Evolutionary conservation across 2,113 vertebrate genomes (phyloP).

Genomic region (Mixornis gularis): DNA sequence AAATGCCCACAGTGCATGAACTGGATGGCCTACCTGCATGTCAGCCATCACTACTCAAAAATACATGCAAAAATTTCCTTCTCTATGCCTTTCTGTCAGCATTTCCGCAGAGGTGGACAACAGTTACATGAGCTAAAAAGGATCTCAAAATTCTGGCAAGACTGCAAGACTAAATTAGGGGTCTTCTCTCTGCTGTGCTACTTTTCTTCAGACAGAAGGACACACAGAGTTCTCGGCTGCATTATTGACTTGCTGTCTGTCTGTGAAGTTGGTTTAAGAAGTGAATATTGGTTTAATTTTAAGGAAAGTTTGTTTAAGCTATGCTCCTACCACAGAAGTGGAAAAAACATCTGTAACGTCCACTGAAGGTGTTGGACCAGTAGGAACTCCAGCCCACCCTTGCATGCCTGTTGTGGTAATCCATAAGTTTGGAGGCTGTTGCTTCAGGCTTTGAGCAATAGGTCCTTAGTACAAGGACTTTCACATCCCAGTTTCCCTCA

Average conservation of each 20-base stretch:
- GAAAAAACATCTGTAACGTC: background rate
- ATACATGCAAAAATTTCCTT: background rate
- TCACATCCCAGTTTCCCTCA: background rate
- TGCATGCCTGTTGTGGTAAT: background rate
- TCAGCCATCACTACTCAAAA: background rate
- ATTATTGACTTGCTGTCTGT: background rate
- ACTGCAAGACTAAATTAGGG: accelerated
- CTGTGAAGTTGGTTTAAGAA: background rate
- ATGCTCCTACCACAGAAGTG: background rate
- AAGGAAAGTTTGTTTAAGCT: background rate
- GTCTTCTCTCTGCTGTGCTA: background rate
- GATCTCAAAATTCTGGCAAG: background rate
- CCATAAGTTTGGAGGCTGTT: background rate
- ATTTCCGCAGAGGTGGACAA: background rate
- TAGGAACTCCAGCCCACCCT: background rate
- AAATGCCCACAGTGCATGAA: accelerated
- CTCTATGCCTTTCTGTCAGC: background rate
- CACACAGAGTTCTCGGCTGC: background rate
- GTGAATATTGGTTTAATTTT: background rate
- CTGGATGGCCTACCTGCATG: background rate
- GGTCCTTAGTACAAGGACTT: background rate
- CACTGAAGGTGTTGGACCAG: background rate
- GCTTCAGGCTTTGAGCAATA: background rate
- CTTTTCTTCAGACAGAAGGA: background rate
- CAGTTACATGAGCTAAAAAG: background rate